Evolutionary conservation across 2,797 vertebrate genomes (phyloP), one percentile per base, ranked within the genome.

Genomic region (Novumbra hubbsi): DNA sequence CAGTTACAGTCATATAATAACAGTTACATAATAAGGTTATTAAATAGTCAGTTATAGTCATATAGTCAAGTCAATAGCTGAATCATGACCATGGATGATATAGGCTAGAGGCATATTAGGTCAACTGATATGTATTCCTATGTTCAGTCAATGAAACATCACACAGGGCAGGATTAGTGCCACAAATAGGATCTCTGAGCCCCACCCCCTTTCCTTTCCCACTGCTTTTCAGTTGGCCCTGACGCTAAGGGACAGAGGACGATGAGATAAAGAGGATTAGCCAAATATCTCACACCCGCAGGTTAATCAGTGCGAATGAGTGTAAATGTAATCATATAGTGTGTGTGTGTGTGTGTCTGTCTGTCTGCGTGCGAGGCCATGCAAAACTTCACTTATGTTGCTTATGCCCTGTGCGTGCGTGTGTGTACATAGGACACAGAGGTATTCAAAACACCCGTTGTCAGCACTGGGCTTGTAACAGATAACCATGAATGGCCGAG

Each of bases 291-390:
- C 45, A 72, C 50, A 68, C 74, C 74, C 81, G 70, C 81, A 48
- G 78, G 62, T 84, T 88, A 88, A 91, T 90, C 86, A 76, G 24
- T 75, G 70, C 55, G 50, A 55, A 66, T 76, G 74, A 83, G 55
- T 67, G 30, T 70, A 24, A 77, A 71, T 48, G 80, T 72, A 73
- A 73, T 21, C 34, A 24, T 19, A 38, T 5, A 70, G 73, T 21
- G 41, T 38, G 73, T 24, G 68, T 70, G 45, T 49, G 68, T 49
- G 73, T 27, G 62, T 32, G n/a, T n/a, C n/a, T n/a, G n/a, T n/a
- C n/a, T n/a, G n/a, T n/a, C n/a, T n/a, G n/a, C n/a, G n/a, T n/a
- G n/a, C n/a, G n/a, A n/a, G n/a, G n/a, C n/a, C n/a, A n/a, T n/a
- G n/a, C n/a, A n/a, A n/a, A n/a, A n/a, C n/a, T n/a, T n/a, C n/a